A percentile compares a stretch with the other conserved stretches of the same genome.
phyloP scores from a whole-genome alignment of 1,140 invertebrate species.

The Drosophila suzukii region DNA sequence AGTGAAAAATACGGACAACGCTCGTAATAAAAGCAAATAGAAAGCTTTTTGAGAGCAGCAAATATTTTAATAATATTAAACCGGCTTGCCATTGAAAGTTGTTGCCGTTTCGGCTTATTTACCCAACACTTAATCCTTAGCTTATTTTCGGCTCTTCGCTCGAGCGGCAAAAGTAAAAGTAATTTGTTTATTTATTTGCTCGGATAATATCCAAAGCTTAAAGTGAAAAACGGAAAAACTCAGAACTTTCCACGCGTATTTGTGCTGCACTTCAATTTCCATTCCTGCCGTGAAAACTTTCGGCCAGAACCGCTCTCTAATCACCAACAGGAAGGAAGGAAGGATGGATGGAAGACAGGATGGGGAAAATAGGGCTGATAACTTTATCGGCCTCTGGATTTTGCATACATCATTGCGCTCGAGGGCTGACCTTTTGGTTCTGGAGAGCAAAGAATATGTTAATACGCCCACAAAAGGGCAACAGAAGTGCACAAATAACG shows the following conservation, averaged over 20 bases:
- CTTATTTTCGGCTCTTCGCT: conserved; percentile 4
- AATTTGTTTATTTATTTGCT: conserved; percentile 60
- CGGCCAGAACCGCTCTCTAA: conserved; percentile 10
- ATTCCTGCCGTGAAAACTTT: conserved; percentile 24
- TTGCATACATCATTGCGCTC: conserved; percentile 67
- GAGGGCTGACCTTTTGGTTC: conserved; percentile 25
- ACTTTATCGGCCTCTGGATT: conserved; percentile 72
- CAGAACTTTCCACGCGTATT: conserved; percentile 51
- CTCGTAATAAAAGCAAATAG: conserved; percentile 13
- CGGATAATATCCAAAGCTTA: conserved; percentile 33
- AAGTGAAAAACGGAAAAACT: conserved; percentile 7
- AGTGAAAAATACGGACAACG: not conserved
- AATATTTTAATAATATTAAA: conserved; percentile 60
- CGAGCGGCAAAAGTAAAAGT: conserved; percentile 23
- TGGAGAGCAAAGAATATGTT: conserved; percentile 39
- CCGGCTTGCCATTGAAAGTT: conserved; percentile 21
- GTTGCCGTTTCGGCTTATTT: conserved; percentile 38
- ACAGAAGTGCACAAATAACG: conserved; percentile 52
- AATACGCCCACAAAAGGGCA: conserved; percentile 36
- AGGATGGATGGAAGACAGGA: not conserved
- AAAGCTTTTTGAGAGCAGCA: conserved; percentile 12
- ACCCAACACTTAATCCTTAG: conserved; percentile 45
- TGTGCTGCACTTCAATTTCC: conserved; percentile 57
- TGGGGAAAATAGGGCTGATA: conserved; percentile 37
- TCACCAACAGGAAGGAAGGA: conserved; percentile 12